Base-by-base conservation (phyloP, 2,888 invertebrate genomes). In the Pachliopta kotzebuea region DNA sequence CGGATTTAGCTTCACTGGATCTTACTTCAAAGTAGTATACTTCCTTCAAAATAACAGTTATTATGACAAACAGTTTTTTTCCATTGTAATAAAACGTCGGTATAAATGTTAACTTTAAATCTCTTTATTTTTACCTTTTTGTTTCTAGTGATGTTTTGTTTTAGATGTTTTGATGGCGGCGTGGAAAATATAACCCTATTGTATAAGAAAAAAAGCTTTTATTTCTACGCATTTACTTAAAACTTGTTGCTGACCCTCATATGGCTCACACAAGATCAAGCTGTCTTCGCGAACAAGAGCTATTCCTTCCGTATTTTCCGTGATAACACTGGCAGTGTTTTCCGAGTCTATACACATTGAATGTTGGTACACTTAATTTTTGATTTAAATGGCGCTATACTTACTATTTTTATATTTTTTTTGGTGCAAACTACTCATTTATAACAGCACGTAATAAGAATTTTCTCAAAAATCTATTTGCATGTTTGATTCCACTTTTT, bases 241-340 rank as follows among this genome's bases (percentile, higher is more conserved):
- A 80, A 89, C 88, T 88, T 89, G 89, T 89, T 89, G 88, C 88
- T 88, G 85, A 77, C 80, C 80, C 81, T 79, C 73, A 78, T 80
- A 79, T 77, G 80, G 77, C 76, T 77, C 77, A 74, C 76, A 74
- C 80, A 80, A 85, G 88, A 88, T 88, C 88, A 86, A 88, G 87
- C 84, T 88, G 88, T 88, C 87, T 86, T 81, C 79, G 76, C 80
- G 80, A 84, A 83, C 85, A 83, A 84, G 82, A 76, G 84, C 81
- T 83, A 83, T 81, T 61, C 81, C 83, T 83, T 80, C 81, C 81
- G 77, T 81, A 85, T 86, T 84, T 65, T 82, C 74, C 73, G 77
- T 73, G 76, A 79, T 84, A 86, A 86, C 83, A 85, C 84, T 80
- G 79, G 81, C 79, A 86, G 84, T 86, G 84, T 86, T 86, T 85